Evolutionary conservation across 2,797 vertebrate species (phyloP).

Genomic region (Danio aesculapii): DNA sequence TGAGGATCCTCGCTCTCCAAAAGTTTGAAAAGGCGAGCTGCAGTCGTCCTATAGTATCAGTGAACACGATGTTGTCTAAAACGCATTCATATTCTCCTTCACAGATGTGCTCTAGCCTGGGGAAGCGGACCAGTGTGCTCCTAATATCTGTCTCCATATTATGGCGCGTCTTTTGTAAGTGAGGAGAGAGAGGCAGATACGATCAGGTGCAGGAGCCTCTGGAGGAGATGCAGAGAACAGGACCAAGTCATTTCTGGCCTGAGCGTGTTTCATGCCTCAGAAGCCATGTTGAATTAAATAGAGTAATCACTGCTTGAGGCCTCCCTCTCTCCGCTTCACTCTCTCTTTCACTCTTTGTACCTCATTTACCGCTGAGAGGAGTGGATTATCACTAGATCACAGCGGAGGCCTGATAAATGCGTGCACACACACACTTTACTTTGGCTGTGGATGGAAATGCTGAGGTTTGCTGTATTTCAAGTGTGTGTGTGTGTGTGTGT

Average conservation of each 20-base stretch:
- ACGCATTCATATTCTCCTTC: constrained; percentile 31
- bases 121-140: constrained; percentile 46
- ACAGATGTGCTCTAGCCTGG: constrained; percentile 43
- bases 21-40: not conserved
- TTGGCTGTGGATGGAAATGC: constrained; percentile 14
- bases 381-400: constrained; percentile 62
- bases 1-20: not conserved
- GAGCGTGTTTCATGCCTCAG: constrained; percentile 68
- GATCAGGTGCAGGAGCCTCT: constrained; percentile 60
- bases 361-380: constrained; percentile 54
- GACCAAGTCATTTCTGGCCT: constrained; percentile 64
- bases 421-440: constrained; percentile 22
- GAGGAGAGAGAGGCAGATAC: constrained; percentile 52
- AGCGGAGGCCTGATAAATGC: constrained; percentile 41
- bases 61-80: constrained; percentile 41
- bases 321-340: constrained; percentile 52
- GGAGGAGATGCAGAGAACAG: constrained; percentile 47
- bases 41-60: constrained; percentile 34
- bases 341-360: constrained; percentile 40
- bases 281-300: constrained; percentile 68
- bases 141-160: constrained; percentile 64
- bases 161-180: constrained; percentile 60
- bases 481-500: not conserved
- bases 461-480: not conserved
- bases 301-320: constrained; percentile 68